Evolutionary conservation across 2,797 vertebrate species (phyloP).

Genomic region (Pelochelys cantorii): DNA sequence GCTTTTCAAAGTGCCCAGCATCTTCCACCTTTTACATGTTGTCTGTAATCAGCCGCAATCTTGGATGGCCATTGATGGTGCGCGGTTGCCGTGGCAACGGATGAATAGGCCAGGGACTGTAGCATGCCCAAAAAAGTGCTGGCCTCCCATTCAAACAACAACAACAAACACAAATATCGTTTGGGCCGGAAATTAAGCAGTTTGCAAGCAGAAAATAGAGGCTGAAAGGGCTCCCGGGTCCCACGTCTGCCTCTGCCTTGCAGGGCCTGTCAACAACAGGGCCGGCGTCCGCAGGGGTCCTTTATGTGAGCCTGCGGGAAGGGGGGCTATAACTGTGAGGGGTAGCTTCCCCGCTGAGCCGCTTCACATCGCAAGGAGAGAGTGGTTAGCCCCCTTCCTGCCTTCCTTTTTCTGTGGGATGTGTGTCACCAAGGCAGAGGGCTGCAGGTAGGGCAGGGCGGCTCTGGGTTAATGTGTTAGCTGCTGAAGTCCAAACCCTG

Average conservation of each 20-base stretch:
- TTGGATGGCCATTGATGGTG: slow-evolving; percentile 72
- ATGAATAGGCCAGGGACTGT: slow-evolving; percentile 68
- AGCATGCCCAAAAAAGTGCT: slow-evolving; percentile 67
- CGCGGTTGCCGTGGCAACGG: slow-evolving; percentile 72
- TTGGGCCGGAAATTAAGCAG: slow-evolving; percentile 74
- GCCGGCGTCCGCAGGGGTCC: background rate
- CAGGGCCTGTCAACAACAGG: slow-evolving; percentile 53
- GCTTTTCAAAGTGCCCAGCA: slow-evolving; percentile 54
- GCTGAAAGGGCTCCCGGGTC: slow-evolving; percentile 62
- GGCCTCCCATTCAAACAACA: slow-evolving; percentile 69
- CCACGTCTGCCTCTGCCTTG: accelerated
- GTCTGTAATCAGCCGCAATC: slow-evolving; percentile 75
- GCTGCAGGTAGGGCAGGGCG: accelerated
- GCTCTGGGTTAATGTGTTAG: slow-evolving; percentile 67
- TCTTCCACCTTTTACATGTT: slow-evolving; percentile 64
- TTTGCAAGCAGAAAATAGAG: slow-evolving; percentile 68
- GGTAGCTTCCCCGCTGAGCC: slow-evolving; percentile 66
- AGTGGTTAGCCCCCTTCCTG: background rate
- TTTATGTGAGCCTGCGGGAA: slow-evolving; percentile 40
- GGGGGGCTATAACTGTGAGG: slow-evolving; percentile 52
- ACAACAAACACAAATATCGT: slow-evolving; percentile 65
- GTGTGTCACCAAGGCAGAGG: slow-evolving; percentile 56
- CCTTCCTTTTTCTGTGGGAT: slow-evolving; percentile 27
- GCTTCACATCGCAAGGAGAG: background rate
- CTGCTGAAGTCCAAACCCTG: background rate